Percentiles rank a stretch among this genome's conserved stretches.
These are phyloP conservation scores for Artibeus jamaicensis DNA, from an alignment of 2,797 vertebrate genomes.

Conservation along the genomic window DNA sequence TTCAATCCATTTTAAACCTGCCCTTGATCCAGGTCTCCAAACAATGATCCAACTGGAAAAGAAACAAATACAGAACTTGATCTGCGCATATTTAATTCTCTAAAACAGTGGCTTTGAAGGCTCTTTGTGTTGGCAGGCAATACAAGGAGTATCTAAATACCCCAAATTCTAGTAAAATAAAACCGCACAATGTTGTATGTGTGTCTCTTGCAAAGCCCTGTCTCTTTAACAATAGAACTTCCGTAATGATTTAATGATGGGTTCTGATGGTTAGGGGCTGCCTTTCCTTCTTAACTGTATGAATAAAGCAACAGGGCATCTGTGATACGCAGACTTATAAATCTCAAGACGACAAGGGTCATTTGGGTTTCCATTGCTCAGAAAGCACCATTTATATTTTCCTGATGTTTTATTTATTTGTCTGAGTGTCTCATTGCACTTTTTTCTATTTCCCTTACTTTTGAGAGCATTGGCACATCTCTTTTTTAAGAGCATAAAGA, in stretches of 20 bases:
- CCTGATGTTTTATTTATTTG: conserved; percentile 80
- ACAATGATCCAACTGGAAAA: neutral
- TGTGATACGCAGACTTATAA: conserved; percentile 76
- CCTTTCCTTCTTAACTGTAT: conserved; percentile 73
- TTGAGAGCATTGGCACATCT: conserved; percentile 50
- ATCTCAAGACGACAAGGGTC: conserved; percentile 77
- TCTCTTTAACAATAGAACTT: conserved; percentile 69
- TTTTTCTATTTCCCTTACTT: conserved; percentile 64
- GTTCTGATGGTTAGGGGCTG: conserved; percentile 74
- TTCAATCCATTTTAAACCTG: neutral
- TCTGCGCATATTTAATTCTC: neutral
- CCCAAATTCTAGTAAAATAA: neutral
- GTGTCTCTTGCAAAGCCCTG: conserved; percentile 42
- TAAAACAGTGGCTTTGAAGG: neutral
- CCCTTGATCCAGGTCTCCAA: neutral
- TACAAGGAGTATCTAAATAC: neutral
- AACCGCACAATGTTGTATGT: neutral
- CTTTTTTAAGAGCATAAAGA: conserved; percentile 60
- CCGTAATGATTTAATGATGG: conserved; percentile 80
- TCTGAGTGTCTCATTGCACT: conserved; percentile 47
- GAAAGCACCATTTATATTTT: conserved; percentile 77
- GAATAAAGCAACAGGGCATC: conserved; percentile 80
- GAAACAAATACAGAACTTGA: neutral
- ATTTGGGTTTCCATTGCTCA: conserved; percentile 76
- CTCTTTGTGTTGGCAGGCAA: neutral